A percentile compares a stretch with the other conserved stretches of the same genome.
Conservation (phyloP, 2,888 invertebrate genomes). For the Trilocha varians region DNA sequence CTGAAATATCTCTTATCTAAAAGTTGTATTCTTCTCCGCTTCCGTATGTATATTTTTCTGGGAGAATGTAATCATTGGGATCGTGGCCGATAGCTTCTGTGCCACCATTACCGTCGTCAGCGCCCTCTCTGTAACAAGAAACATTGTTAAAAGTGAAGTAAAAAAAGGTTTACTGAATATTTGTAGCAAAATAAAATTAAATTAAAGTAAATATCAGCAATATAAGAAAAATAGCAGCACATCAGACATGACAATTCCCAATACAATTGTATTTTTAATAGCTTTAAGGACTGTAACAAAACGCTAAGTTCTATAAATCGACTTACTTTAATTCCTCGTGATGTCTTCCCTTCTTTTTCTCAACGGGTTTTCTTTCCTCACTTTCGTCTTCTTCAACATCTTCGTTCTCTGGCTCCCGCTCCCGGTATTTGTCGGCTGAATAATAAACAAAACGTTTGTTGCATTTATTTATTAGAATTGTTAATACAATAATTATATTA, state of each 20-base stretch:
- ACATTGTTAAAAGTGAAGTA: background rate
- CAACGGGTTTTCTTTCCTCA: constrained; percentile 18
- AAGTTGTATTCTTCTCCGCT: constrained; percentile 53
- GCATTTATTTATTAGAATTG: background rate
- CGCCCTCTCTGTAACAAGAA: constrained; percentile 38
- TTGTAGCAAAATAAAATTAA: too few relatives aligned
- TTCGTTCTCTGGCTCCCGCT: constrained; percentile 24
- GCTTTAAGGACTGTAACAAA: background rate
- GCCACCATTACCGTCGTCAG: constrained; percentile 55
- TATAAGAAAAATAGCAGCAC: too few relatives aligned
- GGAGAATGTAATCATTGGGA: constrained; percentile 52
- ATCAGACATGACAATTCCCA: too few relatives aligned
- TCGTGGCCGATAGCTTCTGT: constrained; percentile 58
- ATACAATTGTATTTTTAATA: background rate
- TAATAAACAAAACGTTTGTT: too few relatives aligned
- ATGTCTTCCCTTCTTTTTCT: constrained; percentile 22
- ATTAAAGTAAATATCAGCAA: too few relatives aligned
- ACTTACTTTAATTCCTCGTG: constrained; percentile 51
- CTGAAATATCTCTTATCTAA: constrained; percentile 19
- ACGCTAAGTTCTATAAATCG: too few relatives aligned
- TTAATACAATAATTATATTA: background rate
- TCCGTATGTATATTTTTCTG: constrained; percentile 59
- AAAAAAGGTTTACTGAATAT: too few relatives aligned
- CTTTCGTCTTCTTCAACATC: constrained; percentile 19
- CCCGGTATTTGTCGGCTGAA: constrained; percentile 25